Evolutionary conservation across 2,888 invertebrate genomes (phyloP).

Genomic region (Heliconius ethilla): DNA sequence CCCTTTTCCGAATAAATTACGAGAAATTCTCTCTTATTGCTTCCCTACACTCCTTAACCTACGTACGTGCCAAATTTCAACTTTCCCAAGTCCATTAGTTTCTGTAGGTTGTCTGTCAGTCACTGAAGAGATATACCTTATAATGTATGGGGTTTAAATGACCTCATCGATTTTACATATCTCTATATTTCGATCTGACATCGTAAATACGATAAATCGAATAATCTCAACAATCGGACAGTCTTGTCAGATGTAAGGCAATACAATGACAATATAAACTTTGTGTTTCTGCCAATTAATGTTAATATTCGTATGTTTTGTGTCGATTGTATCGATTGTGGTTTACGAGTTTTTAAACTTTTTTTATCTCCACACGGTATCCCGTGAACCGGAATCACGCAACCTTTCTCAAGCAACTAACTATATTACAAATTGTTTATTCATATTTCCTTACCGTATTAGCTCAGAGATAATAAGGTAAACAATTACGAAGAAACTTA

Average conservation of each 20-base stretch:
- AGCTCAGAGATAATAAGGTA: conserved; percentile 9
- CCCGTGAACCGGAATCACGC: too few species aligned
- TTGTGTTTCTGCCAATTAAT: conserved; percentile 14
- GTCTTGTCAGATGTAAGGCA: conserved; percentile 7
- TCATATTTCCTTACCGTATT: background rate
- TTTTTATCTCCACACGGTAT: background rate
- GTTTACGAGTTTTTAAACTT: conserved; percentile 3
- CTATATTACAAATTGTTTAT: too few species aligned
- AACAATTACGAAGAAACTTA: conserved; percentile 3
- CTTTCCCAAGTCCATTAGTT: too few species aligned
- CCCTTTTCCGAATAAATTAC: too few species aligned
- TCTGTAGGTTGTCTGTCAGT: too few species aligned
- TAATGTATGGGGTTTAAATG: background rate
- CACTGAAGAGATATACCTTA: too few species aligned
- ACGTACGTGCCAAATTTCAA: too few species aligned
- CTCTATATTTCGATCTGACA: conserved; percentile 10
- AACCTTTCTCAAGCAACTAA: too few species aligned
- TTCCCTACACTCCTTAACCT: too few species aligned
- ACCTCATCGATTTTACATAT: conserved; percentile 2
- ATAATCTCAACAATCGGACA: conserved; percentile 13
- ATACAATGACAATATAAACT: background rate
- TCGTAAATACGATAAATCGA: conserved; percentile 10
- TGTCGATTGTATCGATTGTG: background rate
- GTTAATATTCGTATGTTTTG: background rate
- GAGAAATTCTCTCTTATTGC: too few species aligned